Evolutionary conservation across 1,140 invertebrate species (phyloP).

Genomic region (Drosophila watanabei): DNA sequence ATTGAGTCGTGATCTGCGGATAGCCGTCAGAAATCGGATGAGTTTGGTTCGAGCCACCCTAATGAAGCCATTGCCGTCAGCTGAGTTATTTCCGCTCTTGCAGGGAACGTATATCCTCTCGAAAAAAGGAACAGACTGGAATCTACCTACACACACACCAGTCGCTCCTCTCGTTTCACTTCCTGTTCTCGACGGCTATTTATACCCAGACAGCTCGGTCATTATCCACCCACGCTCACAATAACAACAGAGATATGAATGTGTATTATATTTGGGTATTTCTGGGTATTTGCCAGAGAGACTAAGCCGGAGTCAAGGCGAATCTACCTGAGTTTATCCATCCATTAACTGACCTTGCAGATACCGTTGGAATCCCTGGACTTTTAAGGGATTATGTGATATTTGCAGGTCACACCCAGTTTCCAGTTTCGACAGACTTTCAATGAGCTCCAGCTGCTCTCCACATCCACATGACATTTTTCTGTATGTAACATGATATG

Average conservation of each 20-base stretch:
- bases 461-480: conserved; percentile 57
- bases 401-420: conserved; percentile 49
- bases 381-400: conserved; percentile 4
- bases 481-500: conserved; percentile 30
- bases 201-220: conserved; percentile 64
- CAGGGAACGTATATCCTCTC: conserved; percentile 26
- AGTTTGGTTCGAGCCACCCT: conserved; percentile 26
- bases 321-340: conserved; percentile 62
- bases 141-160: conserved; percentile 35
- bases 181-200: conserved; percentile 66
- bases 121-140: not conserved
- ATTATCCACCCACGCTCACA: conserved; percentile 33
- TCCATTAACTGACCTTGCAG: conserved; percentile 34
- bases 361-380: conserved; percentile 32
- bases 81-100: conserved; percentile 24
- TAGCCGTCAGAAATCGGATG: conserved; percentile 19
- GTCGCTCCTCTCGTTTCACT: conserved; percentile 62
- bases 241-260: conserved; percentile 4
- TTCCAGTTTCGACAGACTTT: conserved; percentile 49
- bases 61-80: conserved; percentile 18
- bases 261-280: conserved; percentile 52
- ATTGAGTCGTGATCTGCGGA: conserved; percentile 71
- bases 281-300: conserved; percentile 48
- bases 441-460: conserved; percentile 51
- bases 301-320: conserved; percentile 70